Conservation (phyloP, 1,140 invertebrate species). For the Pseudomyrmex dendroicus region DNA sequence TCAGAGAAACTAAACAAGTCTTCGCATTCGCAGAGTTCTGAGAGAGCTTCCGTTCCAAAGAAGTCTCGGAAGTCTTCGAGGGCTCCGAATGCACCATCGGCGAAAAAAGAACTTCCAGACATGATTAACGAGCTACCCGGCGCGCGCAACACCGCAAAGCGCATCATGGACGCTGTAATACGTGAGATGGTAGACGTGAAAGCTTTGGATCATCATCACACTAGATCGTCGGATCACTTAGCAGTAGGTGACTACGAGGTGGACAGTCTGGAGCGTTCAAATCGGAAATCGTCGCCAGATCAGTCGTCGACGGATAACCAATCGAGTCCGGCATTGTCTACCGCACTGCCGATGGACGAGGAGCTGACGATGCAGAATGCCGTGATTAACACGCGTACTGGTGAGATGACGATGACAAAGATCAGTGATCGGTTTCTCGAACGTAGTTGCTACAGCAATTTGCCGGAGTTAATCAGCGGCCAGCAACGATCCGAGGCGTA, state of each 20-base stretch:
- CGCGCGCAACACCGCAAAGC: conserved; percentile 78
- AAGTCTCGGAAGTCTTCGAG: conserved; percentile 57
- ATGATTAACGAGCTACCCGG: conserved; percentile 81
- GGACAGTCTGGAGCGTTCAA: conserved; percentile 91
- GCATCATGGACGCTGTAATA: conserved; percentile 85
- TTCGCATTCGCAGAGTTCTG: background rate
- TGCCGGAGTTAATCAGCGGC: conserved; percentile 84
- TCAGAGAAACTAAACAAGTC: background rate
- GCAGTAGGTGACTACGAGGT: conserved; percentile 88
- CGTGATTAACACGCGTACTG: conserved; percentile 86
- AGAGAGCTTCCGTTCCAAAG: background rate
- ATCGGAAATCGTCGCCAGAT: conserved; percentile 87
- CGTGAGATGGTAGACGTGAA: conserved; percentile 84
- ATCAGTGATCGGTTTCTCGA: conserved; percentile 84
- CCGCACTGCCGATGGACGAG: conserved; percentile 90
- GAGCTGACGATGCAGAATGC: conserved; percentile 91
- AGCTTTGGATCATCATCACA: conserved; percentile 77
- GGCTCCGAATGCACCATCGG: conserved; percentile 16
- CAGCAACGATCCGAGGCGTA: conserved; percentile 85
- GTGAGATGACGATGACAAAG: conserved; percentile 86
- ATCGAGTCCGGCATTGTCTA: conserved; percentile 89
- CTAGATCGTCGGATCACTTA: conserved; percentile 37
- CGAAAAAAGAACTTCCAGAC: conserved; percentile 73
- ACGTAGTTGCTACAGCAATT: conserved; percentile 81
- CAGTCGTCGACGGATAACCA: conserved; percentile 84